Percentiles rank a stretch among this genome's conserved stretches.
These are phyloP conservation scores for Cerceris rybyensis DNA, from an alignment of 2,888 invertebrate species.

Conservation along the genomic window DNA sequence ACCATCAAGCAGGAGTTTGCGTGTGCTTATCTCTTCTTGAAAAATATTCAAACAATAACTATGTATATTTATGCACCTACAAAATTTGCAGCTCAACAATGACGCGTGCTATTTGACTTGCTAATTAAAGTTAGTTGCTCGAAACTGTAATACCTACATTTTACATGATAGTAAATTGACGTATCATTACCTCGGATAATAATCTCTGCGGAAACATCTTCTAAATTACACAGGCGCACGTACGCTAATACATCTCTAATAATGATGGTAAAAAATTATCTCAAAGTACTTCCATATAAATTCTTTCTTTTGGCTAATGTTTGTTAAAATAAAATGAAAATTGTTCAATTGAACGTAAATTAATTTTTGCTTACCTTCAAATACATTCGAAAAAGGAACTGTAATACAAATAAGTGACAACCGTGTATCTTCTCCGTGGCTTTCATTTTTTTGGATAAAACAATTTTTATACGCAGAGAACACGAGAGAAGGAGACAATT, in stretches of 20 bases:
- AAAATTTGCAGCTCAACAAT: slow-evolving; percentile 27
- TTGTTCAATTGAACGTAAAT: too few relatives aligned
- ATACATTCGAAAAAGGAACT: too few relatives aligned
- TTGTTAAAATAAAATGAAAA: too few relatives aligned
- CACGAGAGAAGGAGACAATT: not conserved
- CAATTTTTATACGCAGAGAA: too few relatives aligned
- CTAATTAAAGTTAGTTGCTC: slow-evolving; percentile 28
- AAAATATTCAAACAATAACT: slow-evolving; percentile 33
- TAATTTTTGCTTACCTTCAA: too few relatives aligned
- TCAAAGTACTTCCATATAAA: too few relatives aligned
- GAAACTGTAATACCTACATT: slow-evolving; percentile 25
- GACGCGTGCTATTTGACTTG: slow-evolving; percentile 43
- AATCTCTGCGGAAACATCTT: slow-evolving; percentile 13
- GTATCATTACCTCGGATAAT: slow-evolving; percentile 25
- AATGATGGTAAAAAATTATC: too few relatives aligned
- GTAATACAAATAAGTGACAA: too few relatives aligned
- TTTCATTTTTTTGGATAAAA: too few relatives aligned
- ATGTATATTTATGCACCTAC: slow-evolving; percentile 20
- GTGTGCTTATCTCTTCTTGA: slow-evolving; percentile 5
- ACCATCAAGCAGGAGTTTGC: slow-evolving; percentile 3
- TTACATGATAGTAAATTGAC: slow-evolving; percentile 32
- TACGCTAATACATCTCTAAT: not conserved
- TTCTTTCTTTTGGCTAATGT: too few relatives aligned
- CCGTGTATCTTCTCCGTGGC: too few relatives aligned
- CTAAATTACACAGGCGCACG: slow-evolving; percentile 10